A percentile compares a stretch with the other conserved stretches of the same genome.
Conservation (phyloP, 2,113 vertebrate genomes). For the Sinocyclocheilus grahami region DNA sequence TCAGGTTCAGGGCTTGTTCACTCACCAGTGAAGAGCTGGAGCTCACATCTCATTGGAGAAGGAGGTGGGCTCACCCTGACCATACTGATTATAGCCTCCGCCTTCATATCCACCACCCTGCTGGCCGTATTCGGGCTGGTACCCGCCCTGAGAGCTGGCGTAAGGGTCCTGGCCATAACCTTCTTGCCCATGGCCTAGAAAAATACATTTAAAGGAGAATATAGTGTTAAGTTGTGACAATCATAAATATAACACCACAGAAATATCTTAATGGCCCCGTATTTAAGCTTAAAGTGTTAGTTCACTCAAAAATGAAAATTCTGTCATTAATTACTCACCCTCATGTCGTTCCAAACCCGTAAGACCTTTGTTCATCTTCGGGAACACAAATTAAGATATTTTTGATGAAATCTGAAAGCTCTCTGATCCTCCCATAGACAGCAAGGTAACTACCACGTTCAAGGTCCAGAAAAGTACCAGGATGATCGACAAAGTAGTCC, state of each 20-base stretch:
- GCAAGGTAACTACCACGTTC: too few relatives aligned
- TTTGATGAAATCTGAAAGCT: too few relatives aligned
- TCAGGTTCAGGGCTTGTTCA: not conserved
- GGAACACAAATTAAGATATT: too few relatives aligned
- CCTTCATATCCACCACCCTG: slow-evolving; percentile 74
- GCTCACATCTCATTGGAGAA: slow-evolving; percentile 91
- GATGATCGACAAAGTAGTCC: too few relatives aligned
- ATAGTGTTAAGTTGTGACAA: not conserved
- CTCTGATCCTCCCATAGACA: too few relatives aligned
- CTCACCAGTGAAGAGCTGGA: slow-evolving; percentile 63
- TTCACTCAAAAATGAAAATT: too few relatives aligned
- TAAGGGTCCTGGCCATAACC: slow-evolving; percentile 78
- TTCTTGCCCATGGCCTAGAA: slow-evolving; percentile 68
- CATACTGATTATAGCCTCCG: slow-evolving; percentile 70
- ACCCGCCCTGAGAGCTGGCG: slow-evolving; percentile 75
- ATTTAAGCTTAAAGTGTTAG: too few relatives aligned
- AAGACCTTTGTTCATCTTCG: too few relatives aligned
- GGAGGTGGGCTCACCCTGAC: slow-evolving; percentile 84
- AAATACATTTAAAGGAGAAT: not conserved
- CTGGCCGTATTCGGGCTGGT: slow-evolving; percentile 81
- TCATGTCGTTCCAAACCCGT: too few relatives aligned
- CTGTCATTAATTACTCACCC: too few relatives aligned
- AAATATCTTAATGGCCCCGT: too few relatives aligned
- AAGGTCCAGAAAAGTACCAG: too few relatives aligned
- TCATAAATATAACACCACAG: not conserved